These are phyloP conservation scores for Notothenia coriiceps DNA, from an alignment of 2,113 vertebrate genomes.

Conservation along the genomic window DNA sequence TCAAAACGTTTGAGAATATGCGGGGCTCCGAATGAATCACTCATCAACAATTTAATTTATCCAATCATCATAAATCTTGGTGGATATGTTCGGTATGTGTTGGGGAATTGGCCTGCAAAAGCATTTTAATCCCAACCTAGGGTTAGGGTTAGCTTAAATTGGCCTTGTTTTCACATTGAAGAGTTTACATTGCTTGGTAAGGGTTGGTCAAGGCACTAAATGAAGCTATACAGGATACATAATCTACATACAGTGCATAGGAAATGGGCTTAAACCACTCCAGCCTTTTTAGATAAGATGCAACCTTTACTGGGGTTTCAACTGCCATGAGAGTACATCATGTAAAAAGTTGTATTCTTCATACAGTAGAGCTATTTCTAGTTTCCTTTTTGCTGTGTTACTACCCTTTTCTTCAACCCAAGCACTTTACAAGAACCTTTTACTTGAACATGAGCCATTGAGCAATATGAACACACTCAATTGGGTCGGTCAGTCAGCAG, in stretches of 20 bases:
- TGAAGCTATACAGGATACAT: too few relatives aligned
- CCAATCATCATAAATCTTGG: too few relatives aligned
- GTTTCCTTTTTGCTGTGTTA: too few relatives aligned
- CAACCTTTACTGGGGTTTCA: not conserved
- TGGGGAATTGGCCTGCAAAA: too few relatives aligned
- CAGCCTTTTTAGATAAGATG: not conserved
- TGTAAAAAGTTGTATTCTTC: not conserved
- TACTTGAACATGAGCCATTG: not conserved
- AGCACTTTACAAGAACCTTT: not conserved
- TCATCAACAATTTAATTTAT: too few relatives aligned
- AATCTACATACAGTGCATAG: not conserved
- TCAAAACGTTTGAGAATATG: too few relatives aligned
- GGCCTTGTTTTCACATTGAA: not conserved
- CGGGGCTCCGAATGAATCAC: too few relatives aligned
- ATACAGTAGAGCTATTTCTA: not conserved
- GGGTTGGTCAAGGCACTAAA: too few relatives aligned
- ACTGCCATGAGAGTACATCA: not conserved
- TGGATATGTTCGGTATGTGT: too few relatives aligned
- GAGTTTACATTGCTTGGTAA: not conserved
- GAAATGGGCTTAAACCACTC: not conserved
- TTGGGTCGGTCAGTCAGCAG: constrained; percentile 55
- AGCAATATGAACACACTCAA: constrained; percentile 24
- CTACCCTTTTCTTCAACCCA: not conserved
- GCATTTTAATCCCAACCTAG: too few relatives aligned
- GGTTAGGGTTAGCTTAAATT: not conserved